Conservation (phyloP, 2,113 vertebrate genomes). For the Chaenocephalus aceratus region DNA sequence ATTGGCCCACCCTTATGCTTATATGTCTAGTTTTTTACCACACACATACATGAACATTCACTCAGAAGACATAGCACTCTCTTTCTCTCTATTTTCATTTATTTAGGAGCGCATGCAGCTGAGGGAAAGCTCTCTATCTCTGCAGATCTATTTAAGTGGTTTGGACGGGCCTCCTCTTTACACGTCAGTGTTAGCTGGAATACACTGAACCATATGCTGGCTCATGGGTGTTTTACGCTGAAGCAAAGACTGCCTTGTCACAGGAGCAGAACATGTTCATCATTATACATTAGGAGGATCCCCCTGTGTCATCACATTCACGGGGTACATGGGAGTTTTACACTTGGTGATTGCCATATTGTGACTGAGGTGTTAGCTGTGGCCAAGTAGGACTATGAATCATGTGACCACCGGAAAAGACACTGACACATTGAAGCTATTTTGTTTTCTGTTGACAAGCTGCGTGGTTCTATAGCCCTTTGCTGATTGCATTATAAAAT, state of each 20-base stretch:
- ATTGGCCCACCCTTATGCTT: conserved; percentile 52
- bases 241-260: conserved; percentile 65
- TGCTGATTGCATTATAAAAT: background rate
- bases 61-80: conserved; percentile 17
- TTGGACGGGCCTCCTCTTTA: conserved; percentile 68
- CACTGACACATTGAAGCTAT: conserved; percentile 21
- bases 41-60: conserved; percentile 41
- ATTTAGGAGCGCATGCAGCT: conserved; percentile 49
- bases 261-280: conserved; percentile 69
- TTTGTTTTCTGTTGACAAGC: conserved; percentile 4
- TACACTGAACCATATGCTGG: conserved; percentile 79
- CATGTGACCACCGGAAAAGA: conserved; percentile 37
- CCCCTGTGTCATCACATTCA: conserved; percentile 63
- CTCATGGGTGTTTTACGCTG: conserved; percentile 56
- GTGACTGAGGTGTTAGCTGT: conserved; percentile 34
- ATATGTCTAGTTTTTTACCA: conserved; percentile 61
- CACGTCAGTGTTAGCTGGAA: conserved; percentile 77
- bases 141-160: conserved; percentile 76
- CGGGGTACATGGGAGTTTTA: conserved; percentile 39
- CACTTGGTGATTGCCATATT: conserved; percentile 37
- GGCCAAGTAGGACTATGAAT: conserved; percentile 34
- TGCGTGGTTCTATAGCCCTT: background rate
- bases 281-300: conserved; percentile 71
- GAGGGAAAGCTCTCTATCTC: conserved; percentile 66
- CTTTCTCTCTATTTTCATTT: conserved; percentile 54